phyloP scores from a whole-genome alignment of 2,888 invertebrate genomes.

The Mesorhabditis belari region DNA sequence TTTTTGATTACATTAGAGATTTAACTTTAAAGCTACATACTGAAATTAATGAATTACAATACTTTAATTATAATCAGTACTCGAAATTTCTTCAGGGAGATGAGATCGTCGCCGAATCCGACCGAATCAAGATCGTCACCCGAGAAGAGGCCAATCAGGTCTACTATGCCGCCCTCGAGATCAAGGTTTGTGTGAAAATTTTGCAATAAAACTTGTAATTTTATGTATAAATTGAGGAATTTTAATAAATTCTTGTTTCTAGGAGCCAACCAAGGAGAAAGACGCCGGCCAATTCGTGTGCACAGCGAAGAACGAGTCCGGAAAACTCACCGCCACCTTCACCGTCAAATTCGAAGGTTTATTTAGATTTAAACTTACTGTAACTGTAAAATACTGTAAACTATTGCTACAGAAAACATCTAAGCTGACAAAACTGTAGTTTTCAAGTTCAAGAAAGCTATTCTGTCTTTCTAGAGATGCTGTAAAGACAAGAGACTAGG shows the following conservation, averaged over 20 bases:
- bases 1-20: no score
- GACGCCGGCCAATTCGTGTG: constrained; percentile 54
- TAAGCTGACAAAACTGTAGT: no score
- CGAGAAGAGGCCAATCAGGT: constrained; percentile 41
- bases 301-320: constrained; percentile 54
- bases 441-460: no score
- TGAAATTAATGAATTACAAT: no score
- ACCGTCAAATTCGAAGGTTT: constrained; percentile 54
- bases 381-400: not conserved
- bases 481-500: no score
- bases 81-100: constrained; percentile 64
- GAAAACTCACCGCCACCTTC: constrained; percentile 53
- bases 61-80: no score
- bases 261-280: constrained; percentile 82
- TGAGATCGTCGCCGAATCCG: constrained; percentile 59
- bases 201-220: not conserved
- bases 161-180: constrained; percentile 52
- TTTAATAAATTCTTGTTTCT: constrained; percentile 14
- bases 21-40: no score
- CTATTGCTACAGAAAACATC: no score
- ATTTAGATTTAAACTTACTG: not conserved
- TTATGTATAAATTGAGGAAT: not conserved
- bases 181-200: constrained; percentile 23
- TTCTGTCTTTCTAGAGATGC: no score
- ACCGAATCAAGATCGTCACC: constrained; percentile 50